Conservation (phyloP, 2,797 vertebrate species). For the Agapornis canus region DNA sequence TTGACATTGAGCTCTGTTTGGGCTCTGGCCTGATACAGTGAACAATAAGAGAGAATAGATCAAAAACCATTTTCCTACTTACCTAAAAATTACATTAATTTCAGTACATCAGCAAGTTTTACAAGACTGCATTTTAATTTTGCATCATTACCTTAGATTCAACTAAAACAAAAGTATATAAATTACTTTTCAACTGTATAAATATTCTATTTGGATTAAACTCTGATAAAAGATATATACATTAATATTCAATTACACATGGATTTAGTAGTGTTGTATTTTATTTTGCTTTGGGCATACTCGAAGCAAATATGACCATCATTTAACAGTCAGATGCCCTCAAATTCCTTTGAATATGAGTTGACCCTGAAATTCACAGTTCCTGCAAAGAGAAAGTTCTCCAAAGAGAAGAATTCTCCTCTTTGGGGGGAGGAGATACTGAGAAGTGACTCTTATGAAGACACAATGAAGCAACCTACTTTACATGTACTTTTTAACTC, state of each 20-base stretch:
- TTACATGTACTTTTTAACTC: neutral
- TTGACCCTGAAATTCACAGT: fast-evolving
- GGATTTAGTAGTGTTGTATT: neutral
- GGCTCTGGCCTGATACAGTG: neutral
- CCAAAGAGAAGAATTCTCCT: neutral
- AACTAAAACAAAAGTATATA: neutral
- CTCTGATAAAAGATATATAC: neutral
- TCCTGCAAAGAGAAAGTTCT: neutral
- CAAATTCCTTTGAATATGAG: neutral
- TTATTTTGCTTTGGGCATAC: neutral
- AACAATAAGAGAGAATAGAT: neutral
- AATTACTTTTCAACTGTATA: neutral
- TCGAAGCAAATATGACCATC: neutral
- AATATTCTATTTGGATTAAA: neutral
- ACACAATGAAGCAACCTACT: neutral
- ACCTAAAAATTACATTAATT: neutral
- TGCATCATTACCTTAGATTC: neutral
- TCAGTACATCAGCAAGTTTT: neutral
- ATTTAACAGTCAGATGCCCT: neutral
- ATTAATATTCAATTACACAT: neutral
- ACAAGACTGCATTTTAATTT: neutral
- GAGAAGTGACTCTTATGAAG: neutral
- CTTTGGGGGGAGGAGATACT: neutral
- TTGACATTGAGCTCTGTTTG: neutral
- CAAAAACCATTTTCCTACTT: neutral